Conservation (phyloP, 2,113 vertebrate species). For the Gobiocypris rarus region DNA sequence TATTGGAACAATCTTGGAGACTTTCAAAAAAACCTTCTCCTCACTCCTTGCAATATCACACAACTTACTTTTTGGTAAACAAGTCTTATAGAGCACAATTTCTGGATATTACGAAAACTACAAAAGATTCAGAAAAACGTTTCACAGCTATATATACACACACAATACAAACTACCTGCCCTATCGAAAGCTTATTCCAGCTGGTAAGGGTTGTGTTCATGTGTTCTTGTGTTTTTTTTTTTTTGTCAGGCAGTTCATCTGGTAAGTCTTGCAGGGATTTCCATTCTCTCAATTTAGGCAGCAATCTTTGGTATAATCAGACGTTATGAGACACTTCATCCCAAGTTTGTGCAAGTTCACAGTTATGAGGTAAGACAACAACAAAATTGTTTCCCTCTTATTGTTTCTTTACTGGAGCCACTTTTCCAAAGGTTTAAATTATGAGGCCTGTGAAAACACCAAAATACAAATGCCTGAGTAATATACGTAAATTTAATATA, state of each 20-base stretch:
- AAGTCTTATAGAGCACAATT: background rate
- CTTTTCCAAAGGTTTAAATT: background rate
- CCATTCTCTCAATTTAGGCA: background rate
- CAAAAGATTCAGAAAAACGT: background rate
- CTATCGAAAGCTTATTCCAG: constrained; percentile 24
- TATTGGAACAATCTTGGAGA: background rate
- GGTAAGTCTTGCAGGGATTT: constrained; percentile 21
- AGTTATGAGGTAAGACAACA: constrained; percentile 16
- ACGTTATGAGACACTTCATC: background rate
- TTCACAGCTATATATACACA: background rate
- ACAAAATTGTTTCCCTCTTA: background rate
- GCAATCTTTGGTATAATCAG: background rate
- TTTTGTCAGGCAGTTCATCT: background rate
- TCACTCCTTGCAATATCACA: background rate
- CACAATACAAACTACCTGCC: background rate
- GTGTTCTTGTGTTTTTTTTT: too few species aligned
- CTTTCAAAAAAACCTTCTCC: background rate
- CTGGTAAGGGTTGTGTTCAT: background rate
- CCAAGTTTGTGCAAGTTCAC: constrained; percentile 8
- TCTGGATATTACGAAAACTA: background rate
- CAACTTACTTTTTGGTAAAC: constrained; percentile 13
- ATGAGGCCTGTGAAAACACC: constrained; percentile 33
- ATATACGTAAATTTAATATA: background rate
- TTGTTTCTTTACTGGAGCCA: background rate
- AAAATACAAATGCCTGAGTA: background rate